These are phyloP conservation scores for Heliconius erato DNA, from an alignment of 2,888 invertebrate genomes.

Conservation along the genomic window DNA sequence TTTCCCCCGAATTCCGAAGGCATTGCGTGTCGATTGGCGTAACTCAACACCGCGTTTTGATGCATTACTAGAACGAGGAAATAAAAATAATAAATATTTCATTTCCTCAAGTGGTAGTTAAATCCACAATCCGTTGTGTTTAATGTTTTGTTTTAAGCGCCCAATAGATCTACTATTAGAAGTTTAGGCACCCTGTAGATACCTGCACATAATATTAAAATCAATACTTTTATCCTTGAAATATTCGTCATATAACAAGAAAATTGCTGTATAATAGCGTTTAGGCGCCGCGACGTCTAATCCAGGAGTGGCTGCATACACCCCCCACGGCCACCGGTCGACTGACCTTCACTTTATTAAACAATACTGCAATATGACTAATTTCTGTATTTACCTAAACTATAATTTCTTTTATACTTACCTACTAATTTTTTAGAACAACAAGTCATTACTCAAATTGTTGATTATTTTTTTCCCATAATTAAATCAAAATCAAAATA, in stretches of 20 bases:
- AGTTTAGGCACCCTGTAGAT: neutral
- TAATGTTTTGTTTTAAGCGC: no score
- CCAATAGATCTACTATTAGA: neutral
- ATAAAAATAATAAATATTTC: neutral
- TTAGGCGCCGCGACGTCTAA: neutral
- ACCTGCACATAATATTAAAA: neutral
- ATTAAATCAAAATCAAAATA: no score
- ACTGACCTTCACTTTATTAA: neutral
- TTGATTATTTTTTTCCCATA: neutral
- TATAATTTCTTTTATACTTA: neutral
- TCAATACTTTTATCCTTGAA: neutral
- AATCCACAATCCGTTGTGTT: no score
- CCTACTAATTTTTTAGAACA: neutral
- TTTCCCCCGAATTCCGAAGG: neutral
- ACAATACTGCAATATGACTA: conserved; percentile 6
- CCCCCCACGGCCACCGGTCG: neutral
- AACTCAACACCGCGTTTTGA: no score
- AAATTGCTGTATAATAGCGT: neutral
- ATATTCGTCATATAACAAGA: neutral
- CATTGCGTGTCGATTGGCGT: no score
- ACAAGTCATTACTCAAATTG: neutral
- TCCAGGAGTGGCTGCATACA: neutral
- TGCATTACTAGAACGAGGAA: neutral
- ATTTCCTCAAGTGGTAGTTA: no score
- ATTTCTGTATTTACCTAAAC: neutral